Conservation (phyloP, 2,113 vertebrate genomes). For the Taurulus bubalis region DNA sequence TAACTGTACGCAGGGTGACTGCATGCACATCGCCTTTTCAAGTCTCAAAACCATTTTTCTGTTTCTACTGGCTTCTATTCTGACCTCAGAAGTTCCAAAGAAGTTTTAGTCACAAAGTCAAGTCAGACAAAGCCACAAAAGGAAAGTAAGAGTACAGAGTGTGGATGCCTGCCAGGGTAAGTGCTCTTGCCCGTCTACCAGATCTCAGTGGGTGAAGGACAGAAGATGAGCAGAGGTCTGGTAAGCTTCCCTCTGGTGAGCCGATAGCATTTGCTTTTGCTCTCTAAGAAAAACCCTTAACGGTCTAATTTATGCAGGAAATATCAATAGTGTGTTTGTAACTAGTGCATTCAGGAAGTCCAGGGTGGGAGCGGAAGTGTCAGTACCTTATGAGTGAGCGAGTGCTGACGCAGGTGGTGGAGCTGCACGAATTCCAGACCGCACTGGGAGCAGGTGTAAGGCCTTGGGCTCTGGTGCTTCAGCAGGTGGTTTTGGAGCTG, state of each 20-base stretch:
- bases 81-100: not conserved
- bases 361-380: constrained; percentile 4
- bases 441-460: constrained; percentile 96
- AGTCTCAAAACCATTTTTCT: not conserved
- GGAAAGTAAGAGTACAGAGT: not conserved
- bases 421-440: constrained; percentile 98
- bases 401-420: constrained; percentile 97
- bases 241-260: constrained; percentile 6
- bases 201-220: constrained; percentile 34
- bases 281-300: not conserved
- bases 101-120: not conserved
- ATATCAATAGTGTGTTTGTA: constrained; percentile 23
- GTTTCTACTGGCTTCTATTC: not conserved
- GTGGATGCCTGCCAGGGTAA: constrained; percentile 9
- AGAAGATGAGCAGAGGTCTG: constrained; percentile 25
- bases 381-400: constrained; percentile 91
- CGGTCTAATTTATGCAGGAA: not conserved
- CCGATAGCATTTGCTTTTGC: not conserved
- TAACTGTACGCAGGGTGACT: not conserved
- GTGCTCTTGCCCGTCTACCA: constrained; percentile 32
- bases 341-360: not conserved
- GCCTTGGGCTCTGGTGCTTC: constrained; percentile 96
- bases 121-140: not conserved
- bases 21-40: not conserved
- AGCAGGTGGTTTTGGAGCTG: constrained; percentile 98